Percentiles rank a stretch among this genome's conserved stretches.
phyloP scores from a whole-genome alignment of 2,888 invertebrate species.

The Pegoplata infirma region DNA sequence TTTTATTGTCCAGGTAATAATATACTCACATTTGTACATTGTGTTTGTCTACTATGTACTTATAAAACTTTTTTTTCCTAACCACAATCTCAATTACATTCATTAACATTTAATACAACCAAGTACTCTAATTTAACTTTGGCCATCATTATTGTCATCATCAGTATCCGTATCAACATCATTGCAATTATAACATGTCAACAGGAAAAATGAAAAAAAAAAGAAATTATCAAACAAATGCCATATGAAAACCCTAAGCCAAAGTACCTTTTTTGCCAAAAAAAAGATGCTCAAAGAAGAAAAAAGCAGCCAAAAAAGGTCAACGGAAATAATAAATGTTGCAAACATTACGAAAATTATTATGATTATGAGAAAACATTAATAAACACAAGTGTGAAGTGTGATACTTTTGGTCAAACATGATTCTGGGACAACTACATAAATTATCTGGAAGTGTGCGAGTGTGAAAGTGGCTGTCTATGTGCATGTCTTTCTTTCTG shows the following conservation, averaged over 20 bases:
- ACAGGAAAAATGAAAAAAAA: too few relatives aligned
- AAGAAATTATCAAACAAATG: slow-evolving; percentile 42
- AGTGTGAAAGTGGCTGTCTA: slow-evolving; percentile 3
- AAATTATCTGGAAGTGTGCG: slow-evolving; percentile 34
- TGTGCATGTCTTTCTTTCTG: slow-evolving; percentile 7
- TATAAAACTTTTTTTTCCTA: background rate
- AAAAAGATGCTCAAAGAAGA: slow-evolving; percentile 4
- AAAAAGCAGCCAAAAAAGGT: slow-evolving; percentile 62
- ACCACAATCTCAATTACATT: slow-evolving; percentile 72
- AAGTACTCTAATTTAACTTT: slow-evolving; percentile 75
- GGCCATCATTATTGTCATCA: slow-evolving; percentile 69
- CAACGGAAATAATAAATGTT: slow-evolving; percentile 75
- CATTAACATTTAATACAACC: slow-evolving; percentile 71
- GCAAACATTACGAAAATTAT: slow-evolving; percentile 73
- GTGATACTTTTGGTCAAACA: slow-evolving; percentile 36
- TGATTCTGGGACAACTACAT: slow-evolving; percentile 16
- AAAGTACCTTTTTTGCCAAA: slow-evolving; percentile 33
- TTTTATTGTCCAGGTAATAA: background rate
- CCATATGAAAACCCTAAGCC: slow-evolving; percentile 1
- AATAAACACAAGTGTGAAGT: slow-evolving; percentile 59
- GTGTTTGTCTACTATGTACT: slow-evolving; percentile 19
- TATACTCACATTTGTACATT: slow-evolving; percentile 28
- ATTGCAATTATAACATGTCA: slow-evolving; percentile 56
- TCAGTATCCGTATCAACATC: slow-evolving; percentile 21
- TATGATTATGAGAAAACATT: slow-evolving; percentile 69